Conservation (phyloP, 2,888 invertebrate species). For the Lithophane semibrunnea region DNA sequence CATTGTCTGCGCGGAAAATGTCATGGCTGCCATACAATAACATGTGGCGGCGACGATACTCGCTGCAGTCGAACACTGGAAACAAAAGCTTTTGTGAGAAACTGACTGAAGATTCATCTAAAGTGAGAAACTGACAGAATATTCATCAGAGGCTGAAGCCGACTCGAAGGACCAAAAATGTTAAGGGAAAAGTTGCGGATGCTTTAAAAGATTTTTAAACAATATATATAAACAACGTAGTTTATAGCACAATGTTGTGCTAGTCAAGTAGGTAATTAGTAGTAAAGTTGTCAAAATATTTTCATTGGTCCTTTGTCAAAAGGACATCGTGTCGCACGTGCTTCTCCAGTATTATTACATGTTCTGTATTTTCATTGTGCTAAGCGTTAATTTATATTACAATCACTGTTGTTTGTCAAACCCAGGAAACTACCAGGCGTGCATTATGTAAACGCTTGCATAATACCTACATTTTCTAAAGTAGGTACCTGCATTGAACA, state of each 20-base stretch:
- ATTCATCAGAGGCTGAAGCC: no score
- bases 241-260: neutral
- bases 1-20: slow-evolving; percentile 96
- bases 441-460: slow-evolving; percentile 47
- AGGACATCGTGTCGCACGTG: slow-evolving; percentile 1
- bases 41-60: slow-evolving; percentile 96
- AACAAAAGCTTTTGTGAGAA: slow-evolving; percentile 61
- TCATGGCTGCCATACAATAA: slow-evolving; percentile 96
- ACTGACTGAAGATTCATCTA: neutral
- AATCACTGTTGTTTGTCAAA: slow-evolving; percentile 48
- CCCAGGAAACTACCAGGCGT: slow-evolving; percentile 41
- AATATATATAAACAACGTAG: neutral
- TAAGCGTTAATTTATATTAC: slow-evolving; percentile 39
- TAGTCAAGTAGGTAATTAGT: neutral
- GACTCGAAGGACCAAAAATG: slow-evolving; percentile 9
- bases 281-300: neutral
- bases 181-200: neutral
- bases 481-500: neutral
- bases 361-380: slow-evolving; percentile 18
- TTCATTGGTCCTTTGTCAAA: slow-evolving; percentile 3
- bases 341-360: slow-evolving; percentile 2
- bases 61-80: slow-evolving; percentile 97
- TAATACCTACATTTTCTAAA: slow-evolving; percentile 35
- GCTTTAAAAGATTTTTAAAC: neutral
- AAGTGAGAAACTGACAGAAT: slow-evolving; percentile 9